These are phyloP conservation scores for Rambutsinella grinnellia DNA, from an alignment of 2,888 invertebrate genomes.

Conservation along the genomic window DNA sequence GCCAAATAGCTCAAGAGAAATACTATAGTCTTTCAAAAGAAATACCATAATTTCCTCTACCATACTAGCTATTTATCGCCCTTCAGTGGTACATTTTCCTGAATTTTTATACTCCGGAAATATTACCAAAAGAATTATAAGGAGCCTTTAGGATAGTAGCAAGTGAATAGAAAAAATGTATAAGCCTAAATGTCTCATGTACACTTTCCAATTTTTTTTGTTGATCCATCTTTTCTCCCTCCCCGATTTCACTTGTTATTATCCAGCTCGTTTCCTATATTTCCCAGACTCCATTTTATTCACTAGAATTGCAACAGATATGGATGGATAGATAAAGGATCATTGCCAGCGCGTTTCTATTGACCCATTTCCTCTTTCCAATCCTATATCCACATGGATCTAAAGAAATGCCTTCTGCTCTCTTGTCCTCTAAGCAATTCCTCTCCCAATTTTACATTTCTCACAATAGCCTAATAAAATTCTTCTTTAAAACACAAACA, in stretches of 20 bases:
- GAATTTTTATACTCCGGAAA: constrained; percentile 8
- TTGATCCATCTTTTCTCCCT: background rate
- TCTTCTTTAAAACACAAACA: no score
- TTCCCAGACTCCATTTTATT: no score
- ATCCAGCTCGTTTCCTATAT: no score
- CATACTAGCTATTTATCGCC: constrained; percentile 11
- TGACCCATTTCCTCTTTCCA: no score
- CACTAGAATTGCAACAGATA: no score
- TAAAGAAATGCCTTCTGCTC: no score
- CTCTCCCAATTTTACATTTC: no score
- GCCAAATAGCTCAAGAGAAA: background rate
- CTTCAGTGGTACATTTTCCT: constrained; percentile 8
- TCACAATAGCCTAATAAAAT: no score
- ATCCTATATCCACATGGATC: no score
- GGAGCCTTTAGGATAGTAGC: background rate
- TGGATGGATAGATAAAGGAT: no score
- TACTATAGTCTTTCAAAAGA: background rate
- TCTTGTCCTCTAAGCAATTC: no score
- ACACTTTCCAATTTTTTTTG: background rate
- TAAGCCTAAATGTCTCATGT: constrained; percentile 2
- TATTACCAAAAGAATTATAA: background rate
- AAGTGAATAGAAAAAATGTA: constrained; percentile 19
- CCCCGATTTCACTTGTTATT: background rate
- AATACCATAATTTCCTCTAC: background rate
- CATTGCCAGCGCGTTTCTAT: no score